A percentile compares a stretch with the other conserved stretches of the same genome.
Evolutionary conservation across 2,113 vertebrate species (phyloP).

Genomic region (Orycteropus afer): DNA sequence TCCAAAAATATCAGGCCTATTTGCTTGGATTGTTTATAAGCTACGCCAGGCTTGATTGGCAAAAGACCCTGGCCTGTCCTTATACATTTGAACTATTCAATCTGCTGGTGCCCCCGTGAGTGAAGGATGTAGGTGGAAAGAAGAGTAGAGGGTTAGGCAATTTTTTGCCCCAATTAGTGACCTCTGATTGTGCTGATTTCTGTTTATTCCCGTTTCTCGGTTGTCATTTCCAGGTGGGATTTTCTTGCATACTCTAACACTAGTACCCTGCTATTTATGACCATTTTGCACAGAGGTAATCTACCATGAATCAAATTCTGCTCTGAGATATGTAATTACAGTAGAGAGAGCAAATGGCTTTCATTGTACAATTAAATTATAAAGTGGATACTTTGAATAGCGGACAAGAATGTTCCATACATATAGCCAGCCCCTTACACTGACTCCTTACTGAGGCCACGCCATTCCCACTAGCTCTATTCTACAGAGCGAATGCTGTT

Average conservation of each 20-base stretch:
- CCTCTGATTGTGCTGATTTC: background rate
- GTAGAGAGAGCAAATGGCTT: background rate
- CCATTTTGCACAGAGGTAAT: background rate
- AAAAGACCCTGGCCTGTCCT: background rate
- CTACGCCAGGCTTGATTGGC: background rate
- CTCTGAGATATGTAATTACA: background rate
- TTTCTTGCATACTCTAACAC: background rate
- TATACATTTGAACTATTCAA: background rate
- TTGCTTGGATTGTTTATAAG: background rate
- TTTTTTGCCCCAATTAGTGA: background rate
- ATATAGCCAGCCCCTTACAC: background rate
- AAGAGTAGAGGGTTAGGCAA: background rate
- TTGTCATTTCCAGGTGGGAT: background rate
- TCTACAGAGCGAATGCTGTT: background rate
- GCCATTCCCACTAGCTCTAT: background rate
- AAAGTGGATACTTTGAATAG: background rate
- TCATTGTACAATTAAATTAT: background rate
- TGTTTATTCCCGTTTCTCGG: background rate
- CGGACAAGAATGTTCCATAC: background rate
- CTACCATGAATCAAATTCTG: slow-evolving; percentile 32
- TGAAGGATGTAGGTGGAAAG: background rate
- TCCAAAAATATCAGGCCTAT: background rate
- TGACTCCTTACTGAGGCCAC: background rate
- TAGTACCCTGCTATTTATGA: slow-evolving; percentile 7
- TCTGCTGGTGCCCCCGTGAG: background rate